Evolutionary conservation across 2,888 invertebrate genomes (phyloP), one percentile per base, ranked within the genome.

Genomic region (Drosophila macrospina): DNA sequence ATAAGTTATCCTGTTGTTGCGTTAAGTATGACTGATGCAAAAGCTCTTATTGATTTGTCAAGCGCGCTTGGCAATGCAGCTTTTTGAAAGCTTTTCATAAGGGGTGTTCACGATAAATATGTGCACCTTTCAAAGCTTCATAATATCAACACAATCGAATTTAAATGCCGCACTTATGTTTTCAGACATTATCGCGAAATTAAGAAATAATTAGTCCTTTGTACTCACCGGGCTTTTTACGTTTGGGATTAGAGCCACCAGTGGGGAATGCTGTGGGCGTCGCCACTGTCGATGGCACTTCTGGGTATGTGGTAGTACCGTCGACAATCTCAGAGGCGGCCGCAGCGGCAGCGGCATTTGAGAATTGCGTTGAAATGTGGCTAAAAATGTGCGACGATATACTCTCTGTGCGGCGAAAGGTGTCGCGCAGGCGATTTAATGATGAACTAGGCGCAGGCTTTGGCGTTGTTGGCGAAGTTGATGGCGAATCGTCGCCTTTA

Each of bases 321-420:
- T 90, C 80, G 24, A 91, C 88, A n/a, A 83, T 86, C 26, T 87
- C 88, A 1, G 89, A 89, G 7, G 86, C 78, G 13, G 85, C 82
- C 4, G 89, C 90, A n/a, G 86, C 88, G 6, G 89, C 86, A 2
- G 90, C 88, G n/a, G 87, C 88, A 66, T 84, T 91, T 5, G 90
- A 85, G 51, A 90, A 89, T 60, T 90, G 88, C n/a, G 90, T 90
- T 24, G 90, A 87, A 39, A 90, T 89, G 48, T 90, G 88, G 47
- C 86, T 87, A 67, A 91, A 89, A 47, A 91, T 85, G 39, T 91
- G 90, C 2, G 92, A 91, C 0, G 92, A 87, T 11, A 90, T 78
- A 69, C 89, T 91, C 60, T 92, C 92, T 2, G 91, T 90, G 13
- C 92, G 90, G 5, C 91, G 88, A 39, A 92, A 91, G 16, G 91